Evolutionary conservation across 2,797 vertebrate genomes (phyloP).

Genomic region (Podarcis lilfordi): DNA sequence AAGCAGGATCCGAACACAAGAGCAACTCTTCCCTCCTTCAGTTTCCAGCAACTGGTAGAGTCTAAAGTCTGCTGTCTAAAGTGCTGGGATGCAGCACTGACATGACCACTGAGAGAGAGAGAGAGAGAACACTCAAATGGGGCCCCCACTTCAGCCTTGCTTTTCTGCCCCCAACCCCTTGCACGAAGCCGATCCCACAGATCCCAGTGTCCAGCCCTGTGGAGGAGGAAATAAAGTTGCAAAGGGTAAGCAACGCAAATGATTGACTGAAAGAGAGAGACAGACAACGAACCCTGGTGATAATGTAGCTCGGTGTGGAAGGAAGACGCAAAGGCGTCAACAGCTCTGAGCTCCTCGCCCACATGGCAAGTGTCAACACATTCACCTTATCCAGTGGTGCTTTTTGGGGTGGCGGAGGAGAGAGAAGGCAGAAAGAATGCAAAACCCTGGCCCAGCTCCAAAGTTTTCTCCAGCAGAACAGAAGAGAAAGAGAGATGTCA

Average conservation of each 20-base stretch:
- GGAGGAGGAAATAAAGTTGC: background rate
- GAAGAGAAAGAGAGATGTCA: slow-evolving; percentile 35
- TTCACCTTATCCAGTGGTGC: background rate
- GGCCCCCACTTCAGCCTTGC: too few species aligned
- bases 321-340: background rate
- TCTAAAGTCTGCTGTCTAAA: too few species aligned
- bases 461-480: slow-evolving; percentile 54
- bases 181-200: background rate
- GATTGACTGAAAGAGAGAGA: slow-evolving; percentile 37
- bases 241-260: slow-evolving; percentile 36
- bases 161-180: rapidly evolving
- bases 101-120: too few species aligned
- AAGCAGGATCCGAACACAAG: too few species aligned
- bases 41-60: too few species aligned
- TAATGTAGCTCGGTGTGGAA: rapidly evolving
- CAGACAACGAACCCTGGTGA: background rate
- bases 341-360: rapidly evolving
- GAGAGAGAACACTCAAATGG: too few species aligned
- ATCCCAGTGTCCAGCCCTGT: background rate
- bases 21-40: too few species aligned
- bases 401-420: background rate
- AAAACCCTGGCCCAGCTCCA: slow-evolving; percentile 45
- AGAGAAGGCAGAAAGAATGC: background rate
- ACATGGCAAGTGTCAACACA: background rate
- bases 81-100: too few species aligned